Base-by-base conservation (phyloP, 1,140 invertebrate genomes). In the Heliconius congener region DNA sequence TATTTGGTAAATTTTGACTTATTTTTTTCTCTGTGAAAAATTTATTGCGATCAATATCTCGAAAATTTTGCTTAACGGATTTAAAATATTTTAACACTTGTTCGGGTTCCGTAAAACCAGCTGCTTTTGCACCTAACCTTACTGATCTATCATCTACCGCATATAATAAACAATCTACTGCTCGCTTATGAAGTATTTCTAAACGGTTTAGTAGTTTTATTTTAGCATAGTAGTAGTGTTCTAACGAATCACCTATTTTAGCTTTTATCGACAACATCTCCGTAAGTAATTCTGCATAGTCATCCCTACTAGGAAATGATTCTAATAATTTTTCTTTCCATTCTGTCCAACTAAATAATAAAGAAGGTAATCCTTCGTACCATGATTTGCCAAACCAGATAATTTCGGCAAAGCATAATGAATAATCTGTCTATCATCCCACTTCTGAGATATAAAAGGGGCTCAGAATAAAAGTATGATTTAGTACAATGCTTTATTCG, bases 191-290 rank as follows among this genome's bases (percentile, higher is more conserved):
- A 77, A 83, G 77, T 8, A 87, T 87, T 82, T 85, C 83, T n/a
- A 74, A 80, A 9, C 71, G n/a, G 55, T 76, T 73, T 39, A 76
- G 27, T 19, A 89, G 30, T 23, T 87, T 85, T 8, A 84, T 81
- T 81, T 90, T 88, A 3, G 83, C 23, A 76, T 84, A 89, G 79
- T 84, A 88, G 78, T 89, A 86, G 1, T 80, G 13, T 57, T 88
- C 50, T 5, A 52, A 52, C 50, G 50, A 52, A 4, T 90, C 87
- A 1, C 83, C 82, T n/a, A 72, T 50, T 13, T 78, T 78, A 52
- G 73, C 82, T 37, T 75, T 34, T 74, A 80, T 83, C 57, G 81
- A 74, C 71, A 89, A 73, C 86, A 90, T 89, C 30, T 87, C 81
- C 0, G 81, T 84, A 23, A 86, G 52, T 52, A 2, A 82, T 30